Evolutionary conservation across 2,797 vertebrate genomes (phyloP).

Genomic region (Schizopygopsis pylzovi): DNA sequence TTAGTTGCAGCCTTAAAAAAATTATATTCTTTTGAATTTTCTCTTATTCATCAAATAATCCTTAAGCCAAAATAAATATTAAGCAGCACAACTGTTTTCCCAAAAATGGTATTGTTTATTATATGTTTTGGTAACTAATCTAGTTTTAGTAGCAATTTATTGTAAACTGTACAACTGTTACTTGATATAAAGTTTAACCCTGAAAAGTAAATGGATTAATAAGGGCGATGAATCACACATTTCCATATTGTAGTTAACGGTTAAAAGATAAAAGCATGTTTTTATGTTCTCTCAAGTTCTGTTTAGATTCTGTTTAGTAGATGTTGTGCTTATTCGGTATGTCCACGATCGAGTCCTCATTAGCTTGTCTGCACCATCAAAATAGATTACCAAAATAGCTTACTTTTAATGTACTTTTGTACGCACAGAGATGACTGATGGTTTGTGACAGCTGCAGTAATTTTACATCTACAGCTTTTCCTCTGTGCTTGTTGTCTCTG

Average conservation of each 20-base stretch:
- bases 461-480: constrained; percentile 46
- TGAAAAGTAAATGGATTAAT: neutral
- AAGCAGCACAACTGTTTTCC: neutral
- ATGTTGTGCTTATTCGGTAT: neutral
- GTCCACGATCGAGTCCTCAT: neutral
- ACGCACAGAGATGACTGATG: constrained; percentile 21
- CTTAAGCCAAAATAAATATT: neutral
- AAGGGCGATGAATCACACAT: neutral
- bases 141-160: neutral
- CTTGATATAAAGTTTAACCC: neutral
- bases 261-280: neutral
- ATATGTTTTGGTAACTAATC: too few species aligned
- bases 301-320: neutral
- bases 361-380: neutral
- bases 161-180: neutral
- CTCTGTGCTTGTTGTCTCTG: constrained; percentile 54
- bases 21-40: neutral
- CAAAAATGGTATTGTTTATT: neutral
- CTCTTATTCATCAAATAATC: neutral
- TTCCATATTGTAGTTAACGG: constrained; percentile 10
- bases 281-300: constrained; percentile 10
- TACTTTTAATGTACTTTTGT: constrained; percentile 35
- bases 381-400: constrained; percentile 5
- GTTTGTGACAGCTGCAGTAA: constrained; percentile 42
- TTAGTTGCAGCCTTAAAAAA: neutral